Conservation (phyloP, 2,888 invertebrate species). For the Cantharis lateralis region DNA sequence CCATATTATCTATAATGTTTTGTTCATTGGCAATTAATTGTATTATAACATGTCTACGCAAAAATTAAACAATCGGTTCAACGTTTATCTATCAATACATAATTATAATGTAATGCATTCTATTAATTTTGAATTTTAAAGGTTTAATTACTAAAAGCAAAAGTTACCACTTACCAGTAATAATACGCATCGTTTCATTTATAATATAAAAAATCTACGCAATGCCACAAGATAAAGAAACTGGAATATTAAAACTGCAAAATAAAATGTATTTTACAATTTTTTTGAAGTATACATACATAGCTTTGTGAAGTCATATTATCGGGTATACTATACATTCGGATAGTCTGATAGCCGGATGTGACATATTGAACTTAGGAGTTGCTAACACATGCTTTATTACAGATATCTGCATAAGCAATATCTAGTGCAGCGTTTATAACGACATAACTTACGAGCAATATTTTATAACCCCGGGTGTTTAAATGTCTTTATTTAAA, state of each 20-base stretch:
- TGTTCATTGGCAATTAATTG: background rate
- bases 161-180: background rate
- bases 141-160: background rate
- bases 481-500: constrained; percentile 35
- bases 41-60: background rate
- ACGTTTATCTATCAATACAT: background rate
- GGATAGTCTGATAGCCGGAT: constrained; percentile 24
- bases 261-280: constrained; percentile 17
- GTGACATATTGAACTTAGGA: constrained; percentile 39
- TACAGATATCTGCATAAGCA: constrained; percentile 38
- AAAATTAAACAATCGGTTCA: background rate
- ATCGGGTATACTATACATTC: constrained; percentile 7
- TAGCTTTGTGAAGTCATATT: constrained; percentile 25
- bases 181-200: background rate
- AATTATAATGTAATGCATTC: background rate
- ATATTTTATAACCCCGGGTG: constrained; percentile 40
- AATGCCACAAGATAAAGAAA: background rate
- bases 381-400: constrained; percentile 38
- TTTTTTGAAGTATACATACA: constrained; percentile 7
- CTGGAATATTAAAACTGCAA: constrained; percentile 8
- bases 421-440: constrained; percentile 34
- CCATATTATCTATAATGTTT: background rate
- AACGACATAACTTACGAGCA: constrained; percentile 29
- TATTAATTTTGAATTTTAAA: background rate
- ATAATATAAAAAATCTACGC: background rate